Conservation (phyloP, 2,888 invertebrate species). For the Argyresthia albistria region DNA sequence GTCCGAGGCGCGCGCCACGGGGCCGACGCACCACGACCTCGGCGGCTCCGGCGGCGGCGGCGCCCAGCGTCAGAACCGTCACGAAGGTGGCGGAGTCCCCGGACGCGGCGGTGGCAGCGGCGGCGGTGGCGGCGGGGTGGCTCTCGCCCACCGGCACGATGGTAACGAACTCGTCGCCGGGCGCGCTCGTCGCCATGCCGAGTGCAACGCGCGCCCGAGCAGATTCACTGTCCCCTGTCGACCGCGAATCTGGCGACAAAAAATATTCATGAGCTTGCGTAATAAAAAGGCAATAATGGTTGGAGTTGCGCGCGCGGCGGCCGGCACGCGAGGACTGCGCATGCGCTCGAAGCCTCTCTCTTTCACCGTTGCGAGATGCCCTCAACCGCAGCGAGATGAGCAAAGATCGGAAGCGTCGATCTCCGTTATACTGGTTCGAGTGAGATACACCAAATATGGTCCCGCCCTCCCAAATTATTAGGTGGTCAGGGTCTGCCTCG, state of each 20-base stretch:
- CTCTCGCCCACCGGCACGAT: conserved; percentile 71
- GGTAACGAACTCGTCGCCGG: conserved; percentile 69
- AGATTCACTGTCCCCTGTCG: conserved; percentile 33
- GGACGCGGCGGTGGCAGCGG: conserved; percentile 49
- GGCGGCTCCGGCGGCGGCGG: conserved; percentile 71
- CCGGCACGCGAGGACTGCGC: conserved; percentile 38
- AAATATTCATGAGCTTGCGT: conserved; percentile 48
- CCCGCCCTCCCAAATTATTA: conserved; percentile 1
- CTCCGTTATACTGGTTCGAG: conserved; percentile 20
- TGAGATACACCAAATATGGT: conserved; percentile 19
- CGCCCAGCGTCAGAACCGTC: conserved; percentile 73
- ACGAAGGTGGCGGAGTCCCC: conserved; percentile 61
- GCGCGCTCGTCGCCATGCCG: conserved; percentile 62
- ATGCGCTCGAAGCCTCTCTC: conserved; percentile 40
- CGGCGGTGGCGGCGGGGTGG: conserved; percentile 41
- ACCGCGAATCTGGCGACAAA: conserved; percentile 53
- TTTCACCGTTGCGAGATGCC: conserved; percentile 51
- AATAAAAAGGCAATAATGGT: conserved; percentile 42
- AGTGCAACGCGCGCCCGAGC: conserved; percentile 40
- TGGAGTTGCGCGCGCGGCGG: conserved; percentile 32
- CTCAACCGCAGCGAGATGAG: conserved; percentile 37
- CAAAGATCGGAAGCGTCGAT: conserved; percentile 23
- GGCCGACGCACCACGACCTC: conserved; percentile 87
- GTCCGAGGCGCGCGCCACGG: conserved; percentile 91
- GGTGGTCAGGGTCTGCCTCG: background rate